Conservation (phyloP, 2,888 invertebrate species). For the Aphodius sticticus region DNA sequence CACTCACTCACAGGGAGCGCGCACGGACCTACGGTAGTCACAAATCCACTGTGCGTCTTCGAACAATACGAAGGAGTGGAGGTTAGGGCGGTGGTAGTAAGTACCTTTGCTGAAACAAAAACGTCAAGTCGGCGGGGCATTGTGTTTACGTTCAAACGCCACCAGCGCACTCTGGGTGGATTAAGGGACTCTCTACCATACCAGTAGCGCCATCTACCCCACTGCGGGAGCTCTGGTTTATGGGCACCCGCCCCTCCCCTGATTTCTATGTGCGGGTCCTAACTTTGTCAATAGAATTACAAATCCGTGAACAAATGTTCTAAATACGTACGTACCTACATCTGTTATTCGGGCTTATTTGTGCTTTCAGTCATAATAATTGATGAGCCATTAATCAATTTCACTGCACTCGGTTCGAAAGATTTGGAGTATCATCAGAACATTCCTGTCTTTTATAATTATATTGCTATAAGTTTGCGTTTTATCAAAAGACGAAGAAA, state of each 20-base stretch:
- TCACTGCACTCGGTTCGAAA: neutral
- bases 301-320: neutral
- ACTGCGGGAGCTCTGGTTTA: neutral
- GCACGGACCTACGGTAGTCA: neutral
- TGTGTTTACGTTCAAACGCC: constrained; percentile 4
- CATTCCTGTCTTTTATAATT: neutral
- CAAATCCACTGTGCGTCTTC: neutral
- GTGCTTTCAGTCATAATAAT: neutral
- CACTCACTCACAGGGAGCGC: neutral
- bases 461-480: too few species aligned
- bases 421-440: neutral
- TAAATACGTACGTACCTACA: neutral
- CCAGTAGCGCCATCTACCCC: neutral
- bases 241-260: neutral
- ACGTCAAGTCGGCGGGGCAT: neutral
- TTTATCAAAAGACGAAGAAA: too few species aligned
- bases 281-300: neutral
- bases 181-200: neutral
- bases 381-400: neutral
- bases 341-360: too few species aligned
- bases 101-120: neutral
- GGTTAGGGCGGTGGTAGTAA: neutral
- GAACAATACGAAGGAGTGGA: neutral
- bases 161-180: neutral
- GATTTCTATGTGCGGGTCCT: neutral